phyloP scores from a whole-genome alignment of 1,140 invertebrate genomes.

The Drosophila repleta region DNA sequence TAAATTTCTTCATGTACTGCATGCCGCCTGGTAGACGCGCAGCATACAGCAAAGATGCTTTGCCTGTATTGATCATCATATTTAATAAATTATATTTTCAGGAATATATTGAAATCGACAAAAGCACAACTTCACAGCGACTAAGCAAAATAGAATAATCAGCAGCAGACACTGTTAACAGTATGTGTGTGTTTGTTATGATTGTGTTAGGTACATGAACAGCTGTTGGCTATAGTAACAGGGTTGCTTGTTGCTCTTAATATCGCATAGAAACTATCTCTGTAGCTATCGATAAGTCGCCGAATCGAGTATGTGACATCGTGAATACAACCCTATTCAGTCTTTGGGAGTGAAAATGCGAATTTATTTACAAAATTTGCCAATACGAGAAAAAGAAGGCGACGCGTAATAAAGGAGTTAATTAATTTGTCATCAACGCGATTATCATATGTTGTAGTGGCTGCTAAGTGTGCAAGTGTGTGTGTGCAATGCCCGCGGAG shows the following conservation, averaged over 20 bases:
- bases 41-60: conserved; percentile 21
- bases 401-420: conserved; percentile 39
- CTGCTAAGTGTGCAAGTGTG: conserved; percentile 4
- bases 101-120: no score
- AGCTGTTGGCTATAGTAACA: conserved; percentile 13
- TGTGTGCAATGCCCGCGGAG: conserved; percentile 47
- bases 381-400: conserved; percentile 42
- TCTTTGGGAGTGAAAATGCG: conserved; percentile 55
- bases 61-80: conserved; percentile 37
- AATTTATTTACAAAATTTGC: conserved; percentile 60
- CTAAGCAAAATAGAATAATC: conserved; percentile 29
- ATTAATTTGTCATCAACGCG: conserved; percentile 17
- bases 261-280: conserved; percentile 1
- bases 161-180: conserved; percentile 5
- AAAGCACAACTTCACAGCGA: conserved; percentile 26
- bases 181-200: neutral
- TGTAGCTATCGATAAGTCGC: neutral
- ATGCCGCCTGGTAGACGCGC: conserved; percentile 18
- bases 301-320: conserved; percentile 18
- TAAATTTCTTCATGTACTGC: conserved; percentile 32
- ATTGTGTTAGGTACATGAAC: conserved; percentile 1
- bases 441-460: conserved; percentile 14
- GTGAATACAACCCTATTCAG: conserved; percentile 32
- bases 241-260: conserved; percentile 5
- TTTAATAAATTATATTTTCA: neutral